Conservation (phyloP, 2,888 invertebrate genomes). For the Lasioglossum morio region DNA sequence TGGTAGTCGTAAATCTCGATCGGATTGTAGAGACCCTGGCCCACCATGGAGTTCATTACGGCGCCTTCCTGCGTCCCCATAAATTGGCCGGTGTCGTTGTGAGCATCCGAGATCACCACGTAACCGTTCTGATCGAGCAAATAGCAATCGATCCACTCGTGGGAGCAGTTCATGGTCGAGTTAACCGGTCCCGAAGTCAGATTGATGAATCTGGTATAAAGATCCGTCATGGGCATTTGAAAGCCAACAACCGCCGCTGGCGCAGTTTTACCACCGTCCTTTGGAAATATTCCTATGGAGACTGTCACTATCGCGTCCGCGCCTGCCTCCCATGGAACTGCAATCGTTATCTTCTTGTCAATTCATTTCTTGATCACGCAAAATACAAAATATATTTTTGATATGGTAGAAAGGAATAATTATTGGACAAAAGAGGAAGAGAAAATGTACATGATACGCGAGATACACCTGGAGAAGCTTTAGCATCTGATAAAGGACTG, state of each 20-base stretch:
- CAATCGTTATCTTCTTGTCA: neutral
- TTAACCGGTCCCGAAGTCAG: constrained; percentile 87
- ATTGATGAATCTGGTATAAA: constrained; percentile 89
- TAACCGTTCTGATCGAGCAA: constrained; percentile 97
- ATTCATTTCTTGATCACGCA: neutral
- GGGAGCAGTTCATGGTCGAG: constrained; percentile 80
- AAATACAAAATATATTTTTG: neutral
- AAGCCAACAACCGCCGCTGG: constrained; percentile 96
- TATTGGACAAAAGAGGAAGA: no score
- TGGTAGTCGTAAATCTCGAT: constrained; percentile 94
- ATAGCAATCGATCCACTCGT: constrained; percentile 88
- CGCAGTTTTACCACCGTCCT: constrained; percentile 90
- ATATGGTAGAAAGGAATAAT: no score
- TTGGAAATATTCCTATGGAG: constrained; percentile 93
- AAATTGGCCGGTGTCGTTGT: constrained; percentile 91
- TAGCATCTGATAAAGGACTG: no score
- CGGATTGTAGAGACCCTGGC: constrained; percentile 89
- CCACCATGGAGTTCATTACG: constrained; percentile 91
- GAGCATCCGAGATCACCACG: constrained; percentile 90
- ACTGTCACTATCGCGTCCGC: constrained; percentile 90
- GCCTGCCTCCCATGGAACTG: constrained; percentile 77
- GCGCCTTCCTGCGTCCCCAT: constrained; percentile 93
- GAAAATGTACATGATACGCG: no score
- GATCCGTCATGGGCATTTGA: constrained; percentile 90
- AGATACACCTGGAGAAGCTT: no score